These are phyloP conservation scores for Patella pellucida DNA, from an alignment of 2,888 invertebrate genomes.

Conservation along the genomic window DNA sequence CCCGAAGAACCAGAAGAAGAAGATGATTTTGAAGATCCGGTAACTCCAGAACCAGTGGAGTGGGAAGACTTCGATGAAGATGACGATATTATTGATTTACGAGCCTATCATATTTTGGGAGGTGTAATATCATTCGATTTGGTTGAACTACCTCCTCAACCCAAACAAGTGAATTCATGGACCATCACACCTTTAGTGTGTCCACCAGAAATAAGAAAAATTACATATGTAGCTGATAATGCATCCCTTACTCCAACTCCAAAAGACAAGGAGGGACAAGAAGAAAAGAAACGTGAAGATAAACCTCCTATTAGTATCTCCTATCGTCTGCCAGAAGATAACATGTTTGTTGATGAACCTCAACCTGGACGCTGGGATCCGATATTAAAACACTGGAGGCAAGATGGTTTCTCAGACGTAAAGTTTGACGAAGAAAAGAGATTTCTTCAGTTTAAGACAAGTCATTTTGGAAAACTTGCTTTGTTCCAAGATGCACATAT, in stretches of 20 bases:
- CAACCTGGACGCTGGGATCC: slow-evolving; percentile 68
- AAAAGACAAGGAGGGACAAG: slow-evolving; percentile 38
- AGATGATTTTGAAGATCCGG: slow-evolving; percentile 59
- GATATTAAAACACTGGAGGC: slow-evolving; percentile 62
- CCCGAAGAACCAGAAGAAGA: slow-evolving; percentile 57
- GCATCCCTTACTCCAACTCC: slow-evolving; percentile 42
- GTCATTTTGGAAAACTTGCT: slow-evolving; percentile 67
- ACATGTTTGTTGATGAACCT: slow-evolving; percentile 69
- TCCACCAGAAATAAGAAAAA: slow-evolving; percentile 56
- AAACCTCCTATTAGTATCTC: slow-evolving; percentile 61
- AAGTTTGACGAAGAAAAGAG: slow-evolving; percentile 64
- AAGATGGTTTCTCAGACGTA: slow-evolving; percentile 66
- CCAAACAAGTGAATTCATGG: slow-evolving; percentile 65
- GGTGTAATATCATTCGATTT: slow-evolving; percentile 68
- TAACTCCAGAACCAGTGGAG: slow-evolving; percentile 65
- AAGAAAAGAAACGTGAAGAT: slow-evolving; percentile 60
- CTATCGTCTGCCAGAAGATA: slow-evolving; percentile 58
- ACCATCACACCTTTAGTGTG: slow-evolving; percentile 66
- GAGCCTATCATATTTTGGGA: slow-evolving; percentile 66
- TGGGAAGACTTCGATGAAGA: slow-evolving; percentile 70
- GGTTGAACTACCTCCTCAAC: slow-evolving; percentile 69
- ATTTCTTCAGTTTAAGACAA: slow-evolving; percentile 63
- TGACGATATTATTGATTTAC: slow-evolving; percentile 67
- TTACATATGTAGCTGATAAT: slow-evolving; percentile 62
- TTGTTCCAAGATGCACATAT: slow-evolving; percentile 69